Base-by-base conservation (phyloP, 1,140 invertebrate species). In the Triops longicaudatus region DNA sequence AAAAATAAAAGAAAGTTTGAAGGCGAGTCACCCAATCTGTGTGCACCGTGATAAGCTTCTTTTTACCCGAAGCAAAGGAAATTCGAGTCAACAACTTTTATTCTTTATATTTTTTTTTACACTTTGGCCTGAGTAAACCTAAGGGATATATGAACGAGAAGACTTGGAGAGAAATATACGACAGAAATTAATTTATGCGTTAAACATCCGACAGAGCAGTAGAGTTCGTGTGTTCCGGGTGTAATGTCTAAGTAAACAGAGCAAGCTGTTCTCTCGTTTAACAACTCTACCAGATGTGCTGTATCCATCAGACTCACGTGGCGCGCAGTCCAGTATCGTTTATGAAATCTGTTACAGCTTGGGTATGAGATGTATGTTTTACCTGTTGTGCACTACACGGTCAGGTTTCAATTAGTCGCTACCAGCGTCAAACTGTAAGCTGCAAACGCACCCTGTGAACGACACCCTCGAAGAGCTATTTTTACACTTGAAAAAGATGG, bases 41-140 rank as follows among this genome's bases (percentile, higher is more conserved):
- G 50, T 17, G 14, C 50, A 63, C 50, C 14, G 50, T 63, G 50
- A 63, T 63, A 63, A 63, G 50, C 50, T 63, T 63, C 50, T 63
- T 22, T 63, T 63, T 63, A 37, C 31, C 17, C 50, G 22, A 63
- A 63, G 10, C 22, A 14, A 22, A 17, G 14, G 50, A 14, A 63
- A 63, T 63, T 63, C 1, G 50, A 63, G 3, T 1, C 22, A 14
- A n/a, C 6, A 6, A 63, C 17, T 63, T 63, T 63, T 63, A 14
- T 2, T 22, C 50, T n/a, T 17, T 63, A 6, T 63, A 63, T 37
- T 37, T 37, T 7, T 7, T 37, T 37, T 37, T 37, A 7, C 31
- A 37, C 31, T 37, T 37, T 63, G 50, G 10, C 14, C 22, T 63
- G 17, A 14, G 17, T 63, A 63, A 63, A 22, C 50, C 50, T 63